Conservation (phyloP, 2,797 vertebrate species). For the Anableps anableps region DNA sequence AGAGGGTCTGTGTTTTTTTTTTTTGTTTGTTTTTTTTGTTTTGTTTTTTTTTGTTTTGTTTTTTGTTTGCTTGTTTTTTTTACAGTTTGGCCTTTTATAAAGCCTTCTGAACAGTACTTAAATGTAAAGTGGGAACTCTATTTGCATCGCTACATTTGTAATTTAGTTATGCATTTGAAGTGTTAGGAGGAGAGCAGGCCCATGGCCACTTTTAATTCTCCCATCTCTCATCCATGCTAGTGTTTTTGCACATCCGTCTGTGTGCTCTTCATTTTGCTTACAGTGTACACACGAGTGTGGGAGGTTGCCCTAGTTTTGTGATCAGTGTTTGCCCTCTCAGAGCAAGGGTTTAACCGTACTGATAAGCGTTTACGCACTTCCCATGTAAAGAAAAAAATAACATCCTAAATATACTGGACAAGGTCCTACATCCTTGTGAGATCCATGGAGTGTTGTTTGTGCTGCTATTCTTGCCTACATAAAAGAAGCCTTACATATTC, state of each 20-base stretch:
- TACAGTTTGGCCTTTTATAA: neutral
- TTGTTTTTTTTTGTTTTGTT: too few relatives aligned
- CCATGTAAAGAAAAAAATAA: constrained; percentile 52
- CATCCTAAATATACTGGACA: constrained; percentile 49
- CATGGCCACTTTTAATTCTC: constrained; percentile 46
- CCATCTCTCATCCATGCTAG: constrained; percentile 34
- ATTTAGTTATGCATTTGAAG: constrained; percentile 24
- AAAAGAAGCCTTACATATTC: neutral
- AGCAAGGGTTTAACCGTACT: constrained; percentile 67
- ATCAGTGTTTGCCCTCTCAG: constrained; percentile 66
- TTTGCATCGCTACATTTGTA: constrained; percentile 29
- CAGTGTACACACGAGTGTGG: constrained; percentile 57
- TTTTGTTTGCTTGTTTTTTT: too few relatives aligned
- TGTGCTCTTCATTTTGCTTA: constrained; percentile 46
- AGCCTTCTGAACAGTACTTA: neutral
- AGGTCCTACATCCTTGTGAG: constrained; percentile 30
- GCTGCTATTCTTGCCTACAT: neutral
- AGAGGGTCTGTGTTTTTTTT: neutral
- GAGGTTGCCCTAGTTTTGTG: constrained; percentile 67
- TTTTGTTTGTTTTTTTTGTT: too few relatives aligned
- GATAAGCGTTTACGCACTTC: constrained; percentile 71
- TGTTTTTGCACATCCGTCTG: constrained; percentile 14
- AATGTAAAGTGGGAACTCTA: neutral
- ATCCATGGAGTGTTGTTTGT: constrained; percentile 7
- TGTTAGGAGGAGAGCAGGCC: constrained; percentile 21